phyloP scores from a whole-genome alignment of 2,113 vertebrate species.

The Strigops habroptila region DNA sequence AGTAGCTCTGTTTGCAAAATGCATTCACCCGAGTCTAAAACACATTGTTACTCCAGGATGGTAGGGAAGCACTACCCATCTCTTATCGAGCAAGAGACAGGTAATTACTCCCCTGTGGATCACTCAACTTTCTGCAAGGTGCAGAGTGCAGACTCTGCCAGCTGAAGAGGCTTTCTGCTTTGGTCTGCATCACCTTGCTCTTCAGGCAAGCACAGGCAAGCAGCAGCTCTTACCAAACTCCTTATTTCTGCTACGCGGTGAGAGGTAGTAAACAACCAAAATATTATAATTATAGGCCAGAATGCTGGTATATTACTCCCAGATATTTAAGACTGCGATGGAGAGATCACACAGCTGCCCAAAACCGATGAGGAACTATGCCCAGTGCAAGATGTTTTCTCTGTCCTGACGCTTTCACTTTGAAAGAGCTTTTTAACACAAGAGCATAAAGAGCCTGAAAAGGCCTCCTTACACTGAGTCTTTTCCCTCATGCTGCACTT shows the following conservation, averaged over 20 bases:
- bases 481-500: background rate
- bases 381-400: background rate
- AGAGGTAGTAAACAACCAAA: background rate
- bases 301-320: background rate
- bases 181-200: background rate
- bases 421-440: background rate
- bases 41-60: background rate
- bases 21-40: background rate
- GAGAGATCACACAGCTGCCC: background rate
- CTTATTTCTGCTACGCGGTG: background rate
- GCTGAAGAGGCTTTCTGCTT: background rate
- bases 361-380: background rate
- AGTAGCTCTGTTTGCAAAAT: background rate
- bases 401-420: background rate
- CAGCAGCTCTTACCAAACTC: background rate
- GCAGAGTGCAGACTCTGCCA: background rate
- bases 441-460: background rate
- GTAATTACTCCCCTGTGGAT: background rate
- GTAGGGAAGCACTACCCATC: background rate
- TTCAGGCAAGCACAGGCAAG: background rate
- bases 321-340: background rate
- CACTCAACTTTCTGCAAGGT: background rate
- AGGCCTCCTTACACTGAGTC: background rate
- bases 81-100: background rate
- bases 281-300: background rate